Evolutionary conservation across 2,113 vertebrate genomes (phyloP), one percentile per base, ranked within the genome.

Genomic region (Leiothrix lutea): DNA sequence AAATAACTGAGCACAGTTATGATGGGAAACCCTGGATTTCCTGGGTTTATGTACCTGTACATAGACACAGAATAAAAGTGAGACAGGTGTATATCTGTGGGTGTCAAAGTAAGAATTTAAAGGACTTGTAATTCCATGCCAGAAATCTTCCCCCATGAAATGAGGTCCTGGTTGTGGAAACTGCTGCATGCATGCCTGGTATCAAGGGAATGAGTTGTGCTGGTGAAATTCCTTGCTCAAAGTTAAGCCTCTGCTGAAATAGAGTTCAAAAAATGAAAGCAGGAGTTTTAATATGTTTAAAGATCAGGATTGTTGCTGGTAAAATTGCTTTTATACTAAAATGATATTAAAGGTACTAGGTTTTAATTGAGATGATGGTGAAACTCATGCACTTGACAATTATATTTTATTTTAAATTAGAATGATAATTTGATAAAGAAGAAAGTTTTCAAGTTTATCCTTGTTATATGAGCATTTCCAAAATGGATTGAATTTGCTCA

Each of bases 1-100:
- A 47, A 88, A 79, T 50, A 89, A 61, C 17, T 1, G 1, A 62
- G 50, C 6, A 33, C 1, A 17, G 6, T n/a, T 20, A 12, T 22
- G 35, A 12, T 15, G 42, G 47, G 12, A 35, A 90, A 64, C 5
- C 2, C 18, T 24, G 50, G 13, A 47, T 89, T 65, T 91, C 12
- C 3, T 33, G 70, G 33, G 15, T 70, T 84, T 29, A 2, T 0
- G 0, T 31, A 54, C 12, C 38, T 0, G 0, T 28, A 11, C 12
- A 16, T 11, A 71, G 56, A 47, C 20, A 31, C 31, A 48, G 40
- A 6, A 4, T 10, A 29, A 54, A 18, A 25, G 21, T 70, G 33
- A 69, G 47, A 50, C 7, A 48, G 22, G 5, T 20, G 12, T 3
- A 18, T 28, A 11, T 88, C 47, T 28, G 33, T 62, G 14, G 8